A percentile compares a stretch with the other conserved stretches of the same genome.
Evolutionary conservation across 1,140 invertebrate species (phyloP).

Genomic region (Drosophila repletoides): DNA sequence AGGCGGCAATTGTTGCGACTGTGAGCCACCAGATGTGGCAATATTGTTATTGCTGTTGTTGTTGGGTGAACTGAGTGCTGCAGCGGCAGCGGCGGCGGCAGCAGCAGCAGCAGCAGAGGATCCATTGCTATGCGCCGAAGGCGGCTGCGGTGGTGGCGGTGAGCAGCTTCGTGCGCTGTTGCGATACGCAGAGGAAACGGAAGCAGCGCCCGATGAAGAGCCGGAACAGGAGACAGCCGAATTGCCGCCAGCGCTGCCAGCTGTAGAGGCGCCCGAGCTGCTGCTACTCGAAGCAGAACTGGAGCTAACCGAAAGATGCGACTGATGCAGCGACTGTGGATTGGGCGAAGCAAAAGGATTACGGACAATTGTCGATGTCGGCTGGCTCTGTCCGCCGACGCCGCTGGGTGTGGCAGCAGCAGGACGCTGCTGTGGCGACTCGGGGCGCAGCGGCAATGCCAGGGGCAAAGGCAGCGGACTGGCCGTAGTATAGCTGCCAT

Average conservation of each 20-base stretch:
- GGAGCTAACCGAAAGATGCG: constrained; percentile 8
- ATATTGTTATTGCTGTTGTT: constrained; percentile 42
- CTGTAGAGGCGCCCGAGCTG: constrained; percentile 17
- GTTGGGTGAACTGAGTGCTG: constrained; percentile 53
- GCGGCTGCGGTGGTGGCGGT: constrained; percentile 37
- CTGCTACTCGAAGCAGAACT: constrained; percentile 3
- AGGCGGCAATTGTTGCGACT: constrained; percentile 52
- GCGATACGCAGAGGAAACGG: constrained; percentile 22
- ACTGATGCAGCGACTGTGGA: constrained; percentile 43
- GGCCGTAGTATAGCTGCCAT: constrained; percentile 82
- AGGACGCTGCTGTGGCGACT: constrained; percentile 19
- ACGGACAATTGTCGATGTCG: constrained; percentile 74
- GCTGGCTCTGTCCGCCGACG: constrained; percentile 29
- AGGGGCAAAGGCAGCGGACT: constrained; percentile 83
- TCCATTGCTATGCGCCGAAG: constrained; percentile 49
- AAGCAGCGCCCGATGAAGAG: constrained; percentile 7
- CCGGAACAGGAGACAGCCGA: constrained; percentile 11
- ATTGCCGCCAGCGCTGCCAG: constrained; percentile 2
- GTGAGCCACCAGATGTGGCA: constrained; percentile 59
- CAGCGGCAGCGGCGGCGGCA: constrained; percentile 18
- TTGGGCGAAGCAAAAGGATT: constrained; percentile 80
- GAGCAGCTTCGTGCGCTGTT: constrained; percentile 42
- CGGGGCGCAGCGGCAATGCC: constrained; percentile 65
- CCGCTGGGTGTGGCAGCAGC: constrained; percentile 11
- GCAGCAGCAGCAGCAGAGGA: constrained; percentile 41